Percentiles rank a stretch among this genome's conserved stretches.
phyloP scores from a whole-genome alignment of 2,888 invertebrate species.

The Drosophila hamatofila region DNA sequence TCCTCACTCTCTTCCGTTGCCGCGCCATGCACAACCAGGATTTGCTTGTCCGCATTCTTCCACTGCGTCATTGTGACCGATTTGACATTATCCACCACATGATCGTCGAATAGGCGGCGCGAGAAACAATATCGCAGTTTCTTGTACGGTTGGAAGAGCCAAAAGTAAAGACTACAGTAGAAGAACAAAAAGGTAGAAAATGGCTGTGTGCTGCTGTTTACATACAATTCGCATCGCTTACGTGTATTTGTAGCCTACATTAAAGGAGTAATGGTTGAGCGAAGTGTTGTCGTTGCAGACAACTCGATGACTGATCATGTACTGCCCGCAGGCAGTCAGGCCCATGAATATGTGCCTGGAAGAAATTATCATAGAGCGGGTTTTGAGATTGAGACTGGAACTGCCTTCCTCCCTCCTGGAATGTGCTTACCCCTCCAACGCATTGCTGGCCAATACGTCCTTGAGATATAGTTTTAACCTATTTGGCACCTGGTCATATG shows the following conservation, averaged over 20 bases:
- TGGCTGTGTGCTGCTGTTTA: no score
- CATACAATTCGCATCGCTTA: constrained; percentile 85
- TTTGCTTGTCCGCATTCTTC: constrained; percentile 87
- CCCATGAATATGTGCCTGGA: constrained; percentile 96
- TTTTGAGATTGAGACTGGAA: not conserved
- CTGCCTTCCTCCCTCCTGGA: not conserved
- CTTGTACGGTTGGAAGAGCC: constrained; percentile 85
- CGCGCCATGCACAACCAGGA: constrained; percentile 87
- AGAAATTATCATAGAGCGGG: constrained; percentile 35
- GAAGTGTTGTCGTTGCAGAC: constrained; percentile 87
- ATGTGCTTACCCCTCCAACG: constrained; percentile 85
- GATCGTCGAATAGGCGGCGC: constrained; percentile 88
- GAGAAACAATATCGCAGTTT: constrained; percentile 85
- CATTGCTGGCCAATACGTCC: constrained; percentile 87
- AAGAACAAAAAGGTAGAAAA: not conserved
- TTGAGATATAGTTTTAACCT: constrained; percentile 88
- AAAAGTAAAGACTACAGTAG: constrained; percentile 83
- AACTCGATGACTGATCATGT: constrained; percentile 93
- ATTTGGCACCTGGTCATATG: constrained; percentile 87
- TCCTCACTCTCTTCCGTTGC: constrained; percentile 85
- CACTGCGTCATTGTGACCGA: constrained; percentile 88
- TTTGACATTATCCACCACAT: constrained; percentile 87
- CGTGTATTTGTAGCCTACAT: constrained; percentile 88
- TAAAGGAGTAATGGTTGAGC: constrained; percentile 87
- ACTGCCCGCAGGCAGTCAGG: constrained; percentile 97